Base-by-base conservation (phyloP, 2,888 invertebrate species). In the Chydorus sphaericus region DNA sequence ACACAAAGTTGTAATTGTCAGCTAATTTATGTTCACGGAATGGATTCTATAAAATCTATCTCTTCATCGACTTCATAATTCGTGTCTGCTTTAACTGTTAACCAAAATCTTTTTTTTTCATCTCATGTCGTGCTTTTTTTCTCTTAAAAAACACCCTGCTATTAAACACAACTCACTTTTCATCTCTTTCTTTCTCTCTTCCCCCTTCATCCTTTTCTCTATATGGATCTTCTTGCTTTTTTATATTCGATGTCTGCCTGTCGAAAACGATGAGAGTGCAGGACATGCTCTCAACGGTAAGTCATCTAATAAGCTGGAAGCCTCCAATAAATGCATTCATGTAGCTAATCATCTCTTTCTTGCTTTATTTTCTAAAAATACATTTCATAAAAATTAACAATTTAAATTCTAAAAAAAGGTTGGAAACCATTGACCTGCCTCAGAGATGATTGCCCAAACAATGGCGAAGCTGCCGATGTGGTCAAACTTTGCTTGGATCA, bases 401-500 rank as follows among this genome's bases (percentile, higher is more conserved):
- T n/a, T n/a, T n/a, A n/a, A n/a, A n/a, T n/a, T n/a, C n/a, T n/a
- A n/a, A n/a, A n/a, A n/a, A 31, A 60, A 74, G 73, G 71, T 8
- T 74, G 73, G 71, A 70, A 71, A 59, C 70, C 73, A 39, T 67
- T 72, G n/a, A 62, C 65, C 26, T 96, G 96, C 68, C 92, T 93
- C 69, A 79, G 90, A 59, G 90, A 92, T 70, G 83, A 82, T 72
- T 96, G 96, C 65, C 67, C 70, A 31, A 89, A 90, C 23, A 88
- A 86, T 69, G 80, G 85, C 10, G 86, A 87, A 16, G 80, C 81
- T 58, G 86, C 87, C 0, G 89, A 88, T 69, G 89, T 89, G 0
- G 85, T 86, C 48, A 88, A 96, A 76, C 89, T 93, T 63, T 96
- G 94, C 72, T 87, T 85, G 70, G 90, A 93, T 73, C 93, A 93